Percentiles rank a stretch among this genome's conserved stretches.
phyloP scores from a whole-genome alignment of 2,113 vertebrate genomes.

The Pteronura brasiliensis region DNA sequence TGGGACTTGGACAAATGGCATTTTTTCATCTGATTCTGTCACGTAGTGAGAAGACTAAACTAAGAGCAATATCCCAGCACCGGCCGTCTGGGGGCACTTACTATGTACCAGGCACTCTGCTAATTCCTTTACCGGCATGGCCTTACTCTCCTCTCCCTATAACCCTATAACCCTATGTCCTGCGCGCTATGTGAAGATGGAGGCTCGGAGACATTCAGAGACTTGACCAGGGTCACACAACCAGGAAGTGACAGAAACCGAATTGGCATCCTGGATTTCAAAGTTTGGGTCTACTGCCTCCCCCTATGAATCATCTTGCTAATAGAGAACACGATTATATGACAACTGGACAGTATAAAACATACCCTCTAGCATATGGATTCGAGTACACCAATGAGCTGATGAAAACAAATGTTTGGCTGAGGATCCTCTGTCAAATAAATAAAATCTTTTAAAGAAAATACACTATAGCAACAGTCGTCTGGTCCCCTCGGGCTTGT shows the following conservation, averaged over 20 bases:
- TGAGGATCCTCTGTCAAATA: not conserved
- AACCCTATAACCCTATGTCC: not conserved
- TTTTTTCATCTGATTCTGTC: not conserved
- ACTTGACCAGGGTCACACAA: not conserved
- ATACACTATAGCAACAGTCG: not conserved
- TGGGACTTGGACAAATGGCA: not conserved
- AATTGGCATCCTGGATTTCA: not conserved
- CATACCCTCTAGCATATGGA: not conserved
- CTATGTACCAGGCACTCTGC: not conserved
- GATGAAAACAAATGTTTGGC: not conserved
- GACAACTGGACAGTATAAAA: not conserved
- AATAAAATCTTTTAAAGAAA: not conserved
- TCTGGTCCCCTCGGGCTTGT: not conserved
- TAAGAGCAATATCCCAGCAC: not conserved
- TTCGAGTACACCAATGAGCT: not conserved
- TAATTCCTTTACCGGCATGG: not conserved
- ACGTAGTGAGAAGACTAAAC: not conserved
- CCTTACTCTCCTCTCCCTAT: not conserved
- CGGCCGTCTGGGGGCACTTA: not conserved
- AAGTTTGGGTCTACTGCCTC: not conserved
- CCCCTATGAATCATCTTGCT: not conserved
- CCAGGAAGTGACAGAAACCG: not conserved
- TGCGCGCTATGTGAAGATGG: not conserved
- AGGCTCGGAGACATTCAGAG: not conserved
- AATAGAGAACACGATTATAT: not conserved